These are phyloP conservation scores for Cryptotermes secundus DNA, from an alignment of 1,140 invertebrate species.

Conservation along the genomic window DNA sequence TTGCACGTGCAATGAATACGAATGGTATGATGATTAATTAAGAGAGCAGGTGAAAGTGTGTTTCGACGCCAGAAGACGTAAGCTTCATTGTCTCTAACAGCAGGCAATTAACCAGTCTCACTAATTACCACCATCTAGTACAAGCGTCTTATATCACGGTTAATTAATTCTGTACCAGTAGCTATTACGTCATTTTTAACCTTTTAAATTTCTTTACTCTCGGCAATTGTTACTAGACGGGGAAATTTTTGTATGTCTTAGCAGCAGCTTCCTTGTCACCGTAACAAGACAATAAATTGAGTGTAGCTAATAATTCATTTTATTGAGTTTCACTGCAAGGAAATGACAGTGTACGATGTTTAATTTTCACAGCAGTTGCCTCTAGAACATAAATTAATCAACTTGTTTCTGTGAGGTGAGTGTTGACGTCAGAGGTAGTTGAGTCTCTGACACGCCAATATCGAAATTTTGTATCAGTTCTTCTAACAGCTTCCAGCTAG, in stretches of 20 bases:
- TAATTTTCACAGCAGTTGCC: neutral
- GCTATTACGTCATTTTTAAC: neutral
- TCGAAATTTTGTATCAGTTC: neutral
- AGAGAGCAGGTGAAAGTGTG: neutral
- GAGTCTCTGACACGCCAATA: neutral
- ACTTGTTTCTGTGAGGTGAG: neutral
- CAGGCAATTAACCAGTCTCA: no score
- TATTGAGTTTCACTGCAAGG: neutral
- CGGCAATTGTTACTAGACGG: neutral
- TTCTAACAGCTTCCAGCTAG: neutral
- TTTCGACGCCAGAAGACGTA: neutral
- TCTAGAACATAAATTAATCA: slow-evolving; percentile 12
- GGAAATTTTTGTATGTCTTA: neutral
- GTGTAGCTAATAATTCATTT: neutral
- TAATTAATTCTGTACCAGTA: neutral
- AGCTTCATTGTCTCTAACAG: neutral
- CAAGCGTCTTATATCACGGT: neutral
- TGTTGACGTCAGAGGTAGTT: neutral
- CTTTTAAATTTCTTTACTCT: neutral
- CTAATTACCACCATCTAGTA: neutral
- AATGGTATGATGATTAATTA: neutral
- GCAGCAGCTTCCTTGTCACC: neutral
- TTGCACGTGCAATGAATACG: neutral
- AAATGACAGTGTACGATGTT: neutral
- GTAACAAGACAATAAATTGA: neutral